A percentile compares a stretch with the other conserved stretches of the same genome.
Conservation (phyloP, 2,113 vertebrate genomes). For the Austrofundulus limnaeus region DNA sequence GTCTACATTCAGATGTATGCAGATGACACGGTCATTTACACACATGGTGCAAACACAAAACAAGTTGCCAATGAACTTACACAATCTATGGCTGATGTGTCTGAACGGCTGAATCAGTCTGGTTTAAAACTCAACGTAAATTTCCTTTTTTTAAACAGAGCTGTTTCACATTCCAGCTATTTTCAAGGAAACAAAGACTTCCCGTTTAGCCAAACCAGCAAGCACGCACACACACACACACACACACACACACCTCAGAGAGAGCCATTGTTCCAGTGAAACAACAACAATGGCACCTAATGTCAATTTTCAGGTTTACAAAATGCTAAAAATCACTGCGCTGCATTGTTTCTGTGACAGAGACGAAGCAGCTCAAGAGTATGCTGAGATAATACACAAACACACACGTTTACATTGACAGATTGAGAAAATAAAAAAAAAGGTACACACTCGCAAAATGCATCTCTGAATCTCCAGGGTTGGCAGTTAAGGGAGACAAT, state of each 20-base stretch:
- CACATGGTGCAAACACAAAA: no score
- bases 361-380: conserved; percentile 45
- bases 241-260: conserved; percentile 18
- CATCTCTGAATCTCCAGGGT: conserved; percentile 31
- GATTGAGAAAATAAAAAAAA: conserved; percentile 45
- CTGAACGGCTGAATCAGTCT: no score
- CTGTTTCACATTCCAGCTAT: conserved; percentile 35
- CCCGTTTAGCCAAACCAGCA: conserved; percentile 32
- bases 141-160: conserved; percentile 35
- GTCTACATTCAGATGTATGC: no score
- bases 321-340: conserved; percentile 49
- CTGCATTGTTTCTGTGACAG: conserved; percentile 53
- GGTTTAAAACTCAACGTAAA: no score
- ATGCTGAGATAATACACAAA: conserved; percentile 59
- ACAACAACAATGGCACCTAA: conserved; percentile 43
- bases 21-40: no score
- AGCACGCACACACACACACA: conserved; percentile 22
- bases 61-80: no score
- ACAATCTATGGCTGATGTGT: no score
- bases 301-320: conserved; percentile 49
- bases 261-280: conserved; percentile 57
- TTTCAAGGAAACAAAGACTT: conserved; percentile 45
- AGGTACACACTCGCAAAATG: conserved; percentile 26
- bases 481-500: conserved; percentile 46
- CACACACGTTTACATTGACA: conserved; percentile 55